Conservation (phyloP, 2,888 invertebrate species). For the Nemotelus nigrinus region DNA sequence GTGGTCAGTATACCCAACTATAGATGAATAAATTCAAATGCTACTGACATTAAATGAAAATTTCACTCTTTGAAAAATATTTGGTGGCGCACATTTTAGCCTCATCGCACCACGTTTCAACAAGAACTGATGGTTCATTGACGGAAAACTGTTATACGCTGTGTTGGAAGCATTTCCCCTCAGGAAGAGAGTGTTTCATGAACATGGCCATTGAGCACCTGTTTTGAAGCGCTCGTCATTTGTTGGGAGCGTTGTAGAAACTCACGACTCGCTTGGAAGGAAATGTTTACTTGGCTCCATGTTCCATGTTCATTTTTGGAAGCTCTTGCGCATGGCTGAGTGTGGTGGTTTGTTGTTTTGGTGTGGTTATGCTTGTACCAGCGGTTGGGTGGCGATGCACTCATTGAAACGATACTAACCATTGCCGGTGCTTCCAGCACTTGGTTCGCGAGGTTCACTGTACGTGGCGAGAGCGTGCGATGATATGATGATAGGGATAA, state of each 20-base stretch:
- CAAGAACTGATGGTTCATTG: slow-evolving; percentile 18
- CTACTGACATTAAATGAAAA: background rate
- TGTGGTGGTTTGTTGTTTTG: background rate
- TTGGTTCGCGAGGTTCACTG: slow-evolving; percentile 9
- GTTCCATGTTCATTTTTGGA: background rate
- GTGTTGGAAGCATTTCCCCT: slow-evolving; percentile 24
- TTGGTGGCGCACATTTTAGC: background rate
- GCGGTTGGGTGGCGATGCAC: background rate
- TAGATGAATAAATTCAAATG: background rate
- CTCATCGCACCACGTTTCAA: background rate
- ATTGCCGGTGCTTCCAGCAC: slow-evolving; percentile 22
- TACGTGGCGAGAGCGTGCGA: slow-evolving; percentile 14
- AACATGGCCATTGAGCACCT: slow-evolving; percentile 5
- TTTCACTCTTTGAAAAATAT: background rate
- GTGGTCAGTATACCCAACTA: slow-evolving; percentile 23
- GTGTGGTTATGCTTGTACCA: background rate
- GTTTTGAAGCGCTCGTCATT: background rate
- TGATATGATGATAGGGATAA: slow-evolving; percentile 24
- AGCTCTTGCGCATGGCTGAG: slow-evolving; percentile 7
- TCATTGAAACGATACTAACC: slow-evolving; percentile 15
- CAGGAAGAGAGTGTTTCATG: too few relatives aligned
- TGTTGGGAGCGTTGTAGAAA: background rate
- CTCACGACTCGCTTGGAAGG: background rate
- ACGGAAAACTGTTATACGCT: slow-evolving; percentile 25
- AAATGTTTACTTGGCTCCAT: background rate